A percentile compares a stretch with the other conserved stretches of the same genome.
phyloP scores from a whole-genome alignment of 2,113 vertebrate genomes.

The Aphyosemion australe region DNA sequence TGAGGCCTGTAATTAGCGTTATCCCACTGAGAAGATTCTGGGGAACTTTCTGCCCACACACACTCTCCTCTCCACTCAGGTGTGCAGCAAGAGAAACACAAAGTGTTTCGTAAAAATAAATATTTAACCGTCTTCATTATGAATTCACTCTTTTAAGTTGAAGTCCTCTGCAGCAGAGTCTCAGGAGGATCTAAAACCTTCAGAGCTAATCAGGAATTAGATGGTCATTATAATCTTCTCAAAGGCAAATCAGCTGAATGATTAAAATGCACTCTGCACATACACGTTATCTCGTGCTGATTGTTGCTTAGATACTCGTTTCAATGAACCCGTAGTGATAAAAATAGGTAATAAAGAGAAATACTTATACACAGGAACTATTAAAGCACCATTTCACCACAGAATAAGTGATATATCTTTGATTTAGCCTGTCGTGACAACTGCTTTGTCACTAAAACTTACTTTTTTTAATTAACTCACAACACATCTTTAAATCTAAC shows the following conservation, averaged over 20 bases:
- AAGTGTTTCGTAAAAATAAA: constrained; percentile 3
- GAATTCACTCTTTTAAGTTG: constrained; percentile 33
- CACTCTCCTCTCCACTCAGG: background rate
- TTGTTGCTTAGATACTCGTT: background rate
- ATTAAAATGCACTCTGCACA: constrained; percentile 18
- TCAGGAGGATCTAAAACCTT: constrained; percentile 31
- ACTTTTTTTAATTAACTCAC: background rate
- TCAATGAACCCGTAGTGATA: background rate
- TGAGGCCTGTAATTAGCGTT: too few relatives aligned
- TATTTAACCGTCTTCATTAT: constrained; percentile 23
- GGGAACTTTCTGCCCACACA: background rate
- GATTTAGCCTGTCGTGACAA: too few relatives aligned
- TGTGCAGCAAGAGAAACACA: background rate
- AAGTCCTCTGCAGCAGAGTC: constrained; percentile 16
- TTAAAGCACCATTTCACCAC: too few relatives aligned
- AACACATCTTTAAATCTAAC: background rate
- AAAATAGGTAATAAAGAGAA: background rate
- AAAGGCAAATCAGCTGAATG: constrained; percentile 22
- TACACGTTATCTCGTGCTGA: background rate
- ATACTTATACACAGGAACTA: background rate
- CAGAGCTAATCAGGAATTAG: constrained; percentile 39
- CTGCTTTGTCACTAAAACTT: too few relatives aligned
- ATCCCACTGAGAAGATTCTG: background rate
- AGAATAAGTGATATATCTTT: too few relatives aligned
- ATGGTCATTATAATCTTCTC: constrained; percentile 25